Evolutionary conservation across 2,888 invertebrate genomes (phyloP).

Genomic region (Molorchus minor): DNA sequence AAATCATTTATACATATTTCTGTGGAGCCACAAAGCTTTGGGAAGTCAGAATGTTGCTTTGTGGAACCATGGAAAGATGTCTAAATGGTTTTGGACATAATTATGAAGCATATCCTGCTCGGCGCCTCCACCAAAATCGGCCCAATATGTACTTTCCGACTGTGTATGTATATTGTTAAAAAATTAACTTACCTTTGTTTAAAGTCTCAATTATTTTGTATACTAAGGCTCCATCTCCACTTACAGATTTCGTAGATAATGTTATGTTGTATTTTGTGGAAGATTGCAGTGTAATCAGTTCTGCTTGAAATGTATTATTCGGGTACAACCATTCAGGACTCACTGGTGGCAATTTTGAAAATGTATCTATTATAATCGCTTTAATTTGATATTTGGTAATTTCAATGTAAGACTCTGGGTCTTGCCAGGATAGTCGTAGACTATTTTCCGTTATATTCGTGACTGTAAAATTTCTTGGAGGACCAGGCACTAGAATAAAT

Average conservation of each 20-base stretch:
- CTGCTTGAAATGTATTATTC: slow-evolving; percentile 67
- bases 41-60: too few relatives aligned
- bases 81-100: too few relatives aligned
- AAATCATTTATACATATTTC: too few relatives aligned
- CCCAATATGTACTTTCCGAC: too few relatives aligned
- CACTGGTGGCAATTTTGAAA: slow-evolving; percentile 64
- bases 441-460: slow-evolving; percentile 72
- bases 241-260: slow-evolving; percentile 71
- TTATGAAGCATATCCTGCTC: too few relatives aligned
- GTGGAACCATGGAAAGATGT: too few relatives aligned
- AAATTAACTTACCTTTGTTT: slow-evolving; percentile 67
- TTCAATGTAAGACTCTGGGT: slow-evolving; percentile 66
- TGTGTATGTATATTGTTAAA: slow-evolving; percentile 2
- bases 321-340: slow-evolving; percentile 69
- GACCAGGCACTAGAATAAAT: slow-evolving; percentile 68
- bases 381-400: slow-evolving; percentile 68
- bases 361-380: slow-evolving; percentile 68
- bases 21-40: too few relatives aligned
- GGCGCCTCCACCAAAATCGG: too few relatives aligned
- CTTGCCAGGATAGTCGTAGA: slow-evolving; percentile 68
- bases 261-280: slow-evolving; percentile 81
- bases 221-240: slow-evolving; percentile 69
- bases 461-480: slow-evolving; percentile 71
- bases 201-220: slow-evolving; percentile 72
- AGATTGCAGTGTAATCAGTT: slow-evolving; percentile 73